Evolutionary conservation across 2,888 invertebrate genomes (phyloP), one percentile per base, ranked within the genome.

Genomic region (Pachymerium ferrugineum): DNA sequence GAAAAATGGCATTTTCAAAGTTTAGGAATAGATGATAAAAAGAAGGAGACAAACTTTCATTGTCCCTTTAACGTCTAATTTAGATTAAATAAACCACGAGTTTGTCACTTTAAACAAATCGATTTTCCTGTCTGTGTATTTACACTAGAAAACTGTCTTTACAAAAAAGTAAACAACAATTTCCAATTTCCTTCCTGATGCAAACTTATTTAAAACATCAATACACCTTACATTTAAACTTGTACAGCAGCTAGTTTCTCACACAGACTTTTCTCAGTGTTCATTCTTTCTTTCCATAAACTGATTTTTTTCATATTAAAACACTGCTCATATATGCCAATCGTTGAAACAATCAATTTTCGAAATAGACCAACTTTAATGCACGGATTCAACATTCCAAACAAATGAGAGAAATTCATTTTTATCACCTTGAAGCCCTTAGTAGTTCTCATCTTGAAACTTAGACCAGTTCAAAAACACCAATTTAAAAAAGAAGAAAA

Each of bases 341-440:
- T 47, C 22, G 12, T 47, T 22, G 42, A 6, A 22, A 22, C 22
- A 47, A 47, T 47, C 47, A 47, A 47, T 47, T 47, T 47, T 47
- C 22, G 22, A 47, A 22, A 47, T 19, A 47, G 47, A 22, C 19
- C 47, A 47, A 22, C 47, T 16, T 47, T 47, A 22, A 47, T 19
- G 16, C 47, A 47, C 22, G 47, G 47, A 47, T 47, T 47, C 47
- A 19, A 47, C 47, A 47, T 47, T 47, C 47, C 47, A 47, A 22
- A 47, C 47, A 47, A 22, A 22, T 47, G 47, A 47, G 47, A 47
- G 47, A 47, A 47, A 47, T 47, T 47, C 47, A 47, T 47, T 22
- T 47, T 47, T 22, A 47, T 47, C 47, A 47, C 47, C 47, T 16
- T 47, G 47, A n/a, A 47, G 47, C 47, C 22, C 47, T 19, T 5